These are phyloP conservation scores for Dynastes grantii DNA, from an alignment of 2,888 invertebrate genomes.

Conservation along the genomic window DNA sequence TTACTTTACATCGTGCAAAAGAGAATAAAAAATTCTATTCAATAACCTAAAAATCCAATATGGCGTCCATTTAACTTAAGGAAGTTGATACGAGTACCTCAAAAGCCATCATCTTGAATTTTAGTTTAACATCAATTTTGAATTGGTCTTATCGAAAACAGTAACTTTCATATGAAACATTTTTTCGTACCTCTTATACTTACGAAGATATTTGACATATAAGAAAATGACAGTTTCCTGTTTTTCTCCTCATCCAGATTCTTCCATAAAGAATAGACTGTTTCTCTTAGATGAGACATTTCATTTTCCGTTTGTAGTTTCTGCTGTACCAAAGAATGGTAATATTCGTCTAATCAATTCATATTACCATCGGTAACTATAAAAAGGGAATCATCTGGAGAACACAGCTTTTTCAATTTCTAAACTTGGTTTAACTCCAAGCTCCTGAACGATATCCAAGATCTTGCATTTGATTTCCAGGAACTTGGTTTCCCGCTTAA, in stretches of 20 bases:
- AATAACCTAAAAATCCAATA: too few relatives aligned
- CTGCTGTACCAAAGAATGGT: constrained; percentile 74
- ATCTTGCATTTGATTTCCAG: constrained; percentile 67
- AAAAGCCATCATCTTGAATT: too few relatives aligned
- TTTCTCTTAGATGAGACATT: constrained; percentile 76
- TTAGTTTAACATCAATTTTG: too few relatives aligned
- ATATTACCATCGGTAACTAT: constrained; percentile 77
- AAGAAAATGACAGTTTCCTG: too few relatives aligned
- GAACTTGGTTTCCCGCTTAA: constrained; percentile 71
- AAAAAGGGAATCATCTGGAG: constrained; percentile 71
- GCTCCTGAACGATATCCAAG: constrained; percentile 65
- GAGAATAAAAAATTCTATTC: too few relatives aligned
- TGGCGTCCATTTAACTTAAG: too few relatives aligned
- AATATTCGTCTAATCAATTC: constrained; percentile 74
- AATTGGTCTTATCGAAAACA: too few relatives aligned
- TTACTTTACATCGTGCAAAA: too few relatives aligned
- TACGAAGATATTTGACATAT: too few relatives aligned
- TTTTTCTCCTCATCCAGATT: constrained; percentile 77
- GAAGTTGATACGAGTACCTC: too few relatives aligned
- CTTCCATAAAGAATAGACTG: constrained; percentile 81
- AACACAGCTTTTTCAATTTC: constrained; percentile 70
- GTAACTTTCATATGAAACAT: too few relatives aligned
- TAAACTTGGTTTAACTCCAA: constrained; percentile 67
- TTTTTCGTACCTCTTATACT: too few relatives aligned
- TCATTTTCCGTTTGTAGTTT: constrained; percentile 74